Evolutionary conservation across 2,888 invertebrate species (phyloP).

Genomic region (Cyaniris semiargus): DNA sequence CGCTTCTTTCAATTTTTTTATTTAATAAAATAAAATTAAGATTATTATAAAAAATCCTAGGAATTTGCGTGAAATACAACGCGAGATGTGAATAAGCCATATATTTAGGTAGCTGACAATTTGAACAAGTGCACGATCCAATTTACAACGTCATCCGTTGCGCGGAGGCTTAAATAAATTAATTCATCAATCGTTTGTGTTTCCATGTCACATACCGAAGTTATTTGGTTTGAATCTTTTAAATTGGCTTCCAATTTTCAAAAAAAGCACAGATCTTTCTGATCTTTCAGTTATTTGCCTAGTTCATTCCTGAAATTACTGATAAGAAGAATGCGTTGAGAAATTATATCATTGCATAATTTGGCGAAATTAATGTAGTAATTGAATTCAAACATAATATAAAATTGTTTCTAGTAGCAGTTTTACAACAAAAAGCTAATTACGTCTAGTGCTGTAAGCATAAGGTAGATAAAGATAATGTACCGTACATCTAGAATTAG

Average conservation of each 20-base stretch:
- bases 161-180: conserved; percentile 26
- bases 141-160: conserved; percentile 15
- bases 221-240: neutral
- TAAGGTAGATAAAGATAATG: no score
- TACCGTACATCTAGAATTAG: no score
- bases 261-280: neutral
- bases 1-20: no score
- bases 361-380: neutral
- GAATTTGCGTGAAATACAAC: neutral
- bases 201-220: neutral
- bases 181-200: conserved; percentile 10
- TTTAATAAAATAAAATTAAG: no score
- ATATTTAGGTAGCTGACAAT: neutral
- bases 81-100: neutral
- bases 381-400: no score
- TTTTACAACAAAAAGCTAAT: no score
- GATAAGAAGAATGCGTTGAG: neutral
- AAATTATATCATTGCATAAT: neutral
- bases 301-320: neutral
- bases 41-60: neutral
- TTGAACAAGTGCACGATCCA: conserved; percentile 20
- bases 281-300: neutral
- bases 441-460: no score
- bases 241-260: neutral
- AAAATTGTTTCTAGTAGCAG: no score